Percentiles rank a stretch among this genome's conserved stretches.
Conservation (phyloP, 35 echinoderm and acorn worm genomes). For the Lytechinus variegatus region DNA sequence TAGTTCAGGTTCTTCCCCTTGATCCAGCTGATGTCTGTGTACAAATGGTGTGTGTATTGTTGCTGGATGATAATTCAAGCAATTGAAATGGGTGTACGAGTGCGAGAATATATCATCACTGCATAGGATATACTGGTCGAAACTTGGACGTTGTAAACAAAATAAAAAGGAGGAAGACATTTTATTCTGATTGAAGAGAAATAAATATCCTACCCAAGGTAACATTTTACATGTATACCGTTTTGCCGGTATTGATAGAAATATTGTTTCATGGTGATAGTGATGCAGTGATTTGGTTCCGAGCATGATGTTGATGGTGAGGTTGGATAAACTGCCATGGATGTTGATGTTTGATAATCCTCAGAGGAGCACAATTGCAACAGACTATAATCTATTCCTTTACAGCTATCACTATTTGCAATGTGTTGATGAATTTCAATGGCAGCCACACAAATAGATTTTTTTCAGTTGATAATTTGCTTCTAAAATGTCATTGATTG, state of each 20-base stretch:
- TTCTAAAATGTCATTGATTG: too few species aligned
- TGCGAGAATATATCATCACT: background rate
- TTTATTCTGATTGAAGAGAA: background rate
- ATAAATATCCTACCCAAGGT: background rate
- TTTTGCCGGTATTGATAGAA: too few species aligned
- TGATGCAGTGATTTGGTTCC: background rate
- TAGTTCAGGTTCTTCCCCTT: constrained; percentile 10
- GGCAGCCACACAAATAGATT: too few species aligned
- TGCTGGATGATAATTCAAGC: background rate
- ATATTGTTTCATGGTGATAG: background rate
- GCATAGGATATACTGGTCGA: background rate
- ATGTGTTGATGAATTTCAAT: too few species aligned
- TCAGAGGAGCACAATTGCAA: background rate
- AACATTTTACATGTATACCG: background rate
- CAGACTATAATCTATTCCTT: too few species aligned
- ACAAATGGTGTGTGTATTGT: background rate
- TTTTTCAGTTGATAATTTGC: too few species aligned
- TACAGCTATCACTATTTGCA: too few species aligned
- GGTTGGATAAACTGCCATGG: background rate
- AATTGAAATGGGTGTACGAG: background rate
- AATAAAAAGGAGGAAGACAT: background rate
- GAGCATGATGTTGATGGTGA: background rate
- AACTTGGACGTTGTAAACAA: background rate
- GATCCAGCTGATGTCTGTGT: background rate
- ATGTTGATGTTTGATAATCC: background rate